Evolutionary conservation across 1,140 invertebrate genomes (phyloP), one percentile per base, ranked within the genome.

Genomic region (Calephelis nemesis): DNA sequence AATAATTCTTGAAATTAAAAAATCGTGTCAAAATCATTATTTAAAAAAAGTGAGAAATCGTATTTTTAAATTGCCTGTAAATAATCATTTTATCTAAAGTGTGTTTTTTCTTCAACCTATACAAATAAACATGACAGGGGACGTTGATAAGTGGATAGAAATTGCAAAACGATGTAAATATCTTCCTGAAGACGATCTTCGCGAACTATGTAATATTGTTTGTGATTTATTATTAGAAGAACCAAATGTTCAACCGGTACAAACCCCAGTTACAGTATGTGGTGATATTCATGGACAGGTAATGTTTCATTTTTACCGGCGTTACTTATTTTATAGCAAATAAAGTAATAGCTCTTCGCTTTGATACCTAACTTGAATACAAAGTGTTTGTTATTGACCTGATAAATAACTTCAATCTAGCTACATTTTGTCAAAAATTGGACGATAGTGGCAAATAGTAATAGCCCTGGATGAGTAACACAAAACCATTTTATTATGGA

Each of bases 221-320:
- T 97, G 96, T 88, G 96, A 98, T 90, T 94, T 98, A 77, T 92
- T 99, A 58, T 81, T 98, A 66, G 97, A 99, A 92, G 98, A 99
- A 92, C 96, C 97, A 1, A 99, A 98, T 92, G 96, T 98, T 79
- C 97, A 98, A 86, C 97, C 97, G 71, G 97, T 98, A 49, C 96
- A 96, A 74, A 97, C 96, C 79, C 98, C 98, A 76, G 97, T 98
- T 69, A 98, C 97, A 45, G 97, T 99, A 60, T 98, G 98, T 91
- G 98, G 98, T 47, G 98, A 99, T 92, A 98, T 98, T 81, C 98
- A 98, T 92, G 97, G 98, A 73, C 97, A 98, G 94, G 97, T 97
- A 92, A 80, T 42, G 62, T 48, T 47, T 40, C 12, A 40, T 12
- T 42, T 58, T 30, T 49, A 42, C 40, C 63, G 54, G 30, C 19